Evolutionary conservation across 2,113 vertebrate genomes (phyloP).

Genomic region (Octodon degus): DNA sequence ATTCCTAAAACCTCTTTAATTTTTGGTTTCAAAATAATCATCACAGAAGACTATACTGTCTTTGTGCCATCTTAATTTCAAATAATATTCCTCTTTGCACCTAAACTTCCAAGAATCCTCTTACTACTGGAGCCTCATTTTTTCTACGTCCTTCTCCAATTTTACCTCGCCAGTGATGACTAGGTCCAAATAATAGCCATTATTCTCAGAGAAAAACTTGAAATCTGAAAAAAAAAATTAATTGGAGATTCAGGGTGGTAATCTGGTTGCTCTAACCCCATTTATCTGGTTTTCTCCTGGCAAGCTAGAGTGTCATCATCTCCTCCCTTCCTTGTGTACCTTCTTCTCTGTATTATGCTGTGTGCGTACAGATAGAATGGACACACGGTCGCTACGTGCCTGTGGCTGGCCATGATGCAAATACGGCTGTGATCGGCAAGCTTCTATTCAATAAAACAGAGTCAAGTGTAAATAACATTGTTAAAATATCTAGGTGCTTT

Average conservation of each 20-base stretch:
- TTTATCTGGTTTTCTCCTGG: background rate
- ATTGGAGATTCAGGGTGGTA: slow-evolving; percentile 55
- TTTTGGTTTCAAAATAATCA: slow-evolving; percentile 20
- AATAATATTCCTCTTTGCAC: background rate
- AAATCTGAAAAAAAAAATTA: slow-evolving; percentile 34
- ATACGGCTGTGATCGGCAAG: background rate
- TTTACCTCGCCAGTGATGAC: background rate
- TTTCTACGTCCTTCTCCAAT: background rate
- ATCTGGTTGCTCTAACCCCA: rapidly evolving
- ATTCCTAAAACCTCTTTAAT: background rate
- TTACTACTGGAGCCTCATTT: background rate
- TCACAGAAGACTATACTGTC: background rate
- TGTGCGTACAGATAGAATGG: background rate
- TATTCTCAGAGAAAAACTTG: background rate
- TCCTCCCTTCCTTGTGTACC: background rate
- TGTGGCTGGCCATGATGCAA: background rate
- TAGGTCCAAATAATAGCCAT: background rate
- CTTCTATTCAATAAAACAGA: no score
- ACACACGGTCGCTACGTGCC: rapidly evolving
- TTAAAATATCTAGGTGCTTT: background rate
- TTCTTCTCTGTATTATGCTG: background rate
- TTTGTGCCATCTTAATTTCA: background rate
- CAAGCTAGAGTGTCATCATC: background rate
- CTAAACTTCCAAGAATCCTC: background rate
- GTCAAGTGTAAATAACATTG: background rate